phyloP scores from a whole-genome alignment of 2,113 vertebrate species.

The Aegithalos caudatus region DNA sequence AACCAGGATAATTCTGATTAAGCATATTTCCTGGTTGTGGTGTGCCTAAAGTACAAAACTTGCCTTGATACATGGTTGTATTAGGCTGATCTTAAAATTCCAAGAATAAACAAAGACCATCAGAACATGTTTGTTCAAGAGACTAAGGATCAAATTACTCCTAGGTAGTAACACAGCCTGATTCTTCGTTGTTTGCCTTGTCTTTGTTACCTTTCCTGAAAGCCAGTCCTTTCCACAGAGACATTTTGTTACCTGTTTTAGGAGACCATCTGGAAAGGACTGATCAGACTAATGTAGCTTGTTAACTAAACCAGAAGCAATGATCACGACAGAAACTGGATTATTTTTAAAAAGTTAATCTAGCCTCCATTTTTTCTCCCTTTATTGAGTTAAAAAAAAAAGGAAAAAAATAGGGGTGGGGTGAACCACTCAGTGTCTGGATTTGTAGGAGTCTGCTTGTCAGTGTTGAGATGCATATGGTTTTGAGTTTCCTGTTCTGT shows the following conservation, averaged over 20 bases:
- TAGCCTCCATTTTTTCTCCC: rapidly evolving
- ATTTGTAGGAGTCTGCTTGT: neutral
- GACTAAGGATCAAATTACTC: neutral
- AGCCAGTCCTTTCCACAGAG: neutral
- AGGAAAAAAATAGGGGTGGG: rapidly evolving
- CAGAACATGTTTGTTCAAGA: neutral
- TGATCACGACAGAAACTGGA: neutral
- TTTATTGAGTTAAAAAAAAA: neutral
- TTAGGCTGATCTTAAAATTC: neutral
- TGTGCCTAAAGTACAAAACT: neutral
- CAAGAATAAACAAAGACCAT: neutral
- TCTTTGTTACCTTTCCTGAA: neutral
- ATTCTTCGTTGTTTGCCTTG: neutral
- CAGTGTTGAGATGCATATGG: neutral
- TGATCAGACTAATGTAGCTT: neutral
- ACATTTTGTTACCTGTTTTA: neutral
- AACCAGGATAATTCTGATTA: neutral
- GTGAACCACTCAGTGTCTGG: neutral
- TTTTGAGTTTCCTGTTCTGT: neutral
- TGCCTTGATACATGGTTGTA: neutral
- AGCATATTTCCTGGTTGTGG: rapidly evolving
- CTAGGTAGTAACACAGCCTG: neutral
- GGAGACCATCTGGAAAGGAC: neutral
- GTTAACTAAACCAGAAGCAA: neutral
- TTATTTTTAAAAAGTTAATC: neutral